These are phyloP conservation scores for Trypoxylon attenuatum DNA, from an alignment of 2,888 invertebrate species.

Conservation along the genomic window DNA sequence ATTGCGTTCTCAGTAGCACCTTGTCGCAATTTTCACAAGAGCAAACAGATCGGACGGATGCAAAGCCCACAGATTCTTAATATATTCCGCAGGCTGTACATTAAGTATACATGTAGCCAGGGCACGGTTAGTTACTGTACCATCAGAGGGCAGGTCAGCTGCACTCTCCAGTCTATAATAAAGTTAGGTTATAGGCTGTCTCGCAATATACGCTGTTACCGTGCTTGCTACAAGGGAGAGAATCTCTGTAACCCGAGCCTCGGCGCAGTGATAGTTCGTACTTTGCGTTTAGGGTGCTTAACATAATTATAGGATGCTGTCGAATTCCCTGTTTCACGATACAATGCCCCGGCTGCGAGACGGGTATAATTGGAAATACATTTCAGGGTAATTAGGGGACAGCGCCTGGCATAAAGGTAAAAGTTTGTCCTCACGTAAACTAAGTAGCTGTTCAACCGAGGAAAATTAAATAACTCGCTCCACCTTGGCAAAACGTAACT, in stretches of 20 bases:
- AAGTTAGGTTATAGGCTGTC: conserved; percentile 61
- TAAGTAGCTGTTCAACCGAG: no score
- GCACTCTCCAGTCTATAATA: conserved; percentile 67
- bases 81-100: conserved; percentile 22
- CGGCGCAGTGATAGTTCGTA: conserved; percentile 20
- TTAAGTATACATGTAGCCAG: conserved; percentile 49
- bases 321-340: conserved; percentile 45
- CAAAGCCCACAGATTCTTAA: conserved; percentile 11
- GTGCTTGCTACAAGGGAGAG: conserved; percentile 36
- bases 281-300: conserved; percentile 61
- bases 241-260: conserved; percentile 46
- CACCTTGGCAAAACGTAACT: no score
- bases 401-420: no score
- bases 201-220: conserved; percentile 46
- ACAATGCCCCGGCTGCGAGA: no score
- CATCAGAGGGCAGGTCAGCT: conserved; percentile 65
- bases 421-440: no score
- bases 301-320: conserved; percentile 64
- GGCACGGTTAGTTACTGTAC: conserved; percentile 64
- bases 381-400: no score
- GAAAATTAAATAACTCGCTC: no score
- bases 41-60: no score
- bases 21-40: background rate
- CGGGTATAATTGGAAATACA: no score
- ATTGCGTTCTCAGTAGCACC: conserved; percentile 3